Percentiles rank a stretch among this genome's conserved stretches.
Conservation (phyloP, 1,140 invertebrate genomes). For the Ceratina calcarata region DNA sequence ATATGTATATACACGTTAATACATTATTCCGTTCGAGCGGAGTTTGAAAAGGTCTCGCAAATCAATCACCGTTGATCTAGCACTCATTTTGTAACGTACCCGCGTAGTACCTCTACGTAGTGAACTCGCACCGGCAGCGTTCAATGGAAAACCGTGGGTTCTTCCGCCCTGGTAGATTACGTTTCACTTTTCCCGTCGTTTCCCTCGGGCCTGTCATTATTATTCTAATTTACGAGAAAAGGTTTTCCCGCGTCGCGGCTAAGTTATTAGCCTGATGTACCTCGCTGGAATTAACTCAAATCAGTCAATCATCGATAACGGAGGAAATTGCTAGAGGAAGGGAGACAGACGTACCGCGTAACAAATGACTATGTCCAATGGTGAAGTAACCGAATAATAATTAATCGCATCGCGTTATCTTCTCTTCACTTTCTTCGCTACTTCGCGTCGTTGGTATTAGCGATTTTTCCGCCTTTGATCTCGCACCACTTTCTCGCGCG, state of each 20-base stretch:
- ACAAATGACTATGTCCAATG: slow-evolving; percentile 34
- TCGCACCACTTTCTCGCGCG: slow-evolving; percentile 3
- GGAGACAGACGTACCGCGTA: slow-evolving; percentile 3
- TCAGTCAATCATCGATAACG: slow-evolving; percentile 35
- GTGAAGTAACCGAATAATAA: slow-evolving; percentile 2
- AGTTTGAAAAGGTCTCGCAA: too few relatives aligned
- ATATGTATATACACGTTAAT: too few relatives aligned
- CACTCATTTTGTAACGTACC: too few relatives aligned
- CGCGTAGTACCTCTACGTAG: too few relatives aligned
- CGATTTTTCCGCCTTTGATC: slow-evolving; percentile 8
- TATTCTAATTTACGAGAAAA: slow-evolving; percentile 2
- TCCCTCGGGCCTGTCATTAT: neutral
- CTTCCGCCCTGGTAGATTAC: neutral
- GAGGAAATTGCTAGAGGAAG: neutral
- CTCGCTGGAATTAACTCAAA: slow-evolving; percentile 23
- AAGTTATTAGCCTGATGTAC: slow-evolving; percentile 39
- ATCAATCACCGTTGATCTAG: too few relatives aligned
- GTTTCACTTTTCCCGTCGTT: neutral
- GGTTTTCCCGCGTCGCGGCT: slow-evolving; percentile 8
- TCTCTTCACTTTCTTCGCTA: too few relatives aligned
- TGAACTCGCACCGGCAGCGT: neutral
- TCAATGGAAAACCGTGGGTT: neutral
- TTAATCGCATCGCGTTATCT: neutral
- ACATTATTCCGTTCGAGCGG: too few relatives aligned
- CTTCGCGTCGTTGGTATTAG: neutral